Percentiles rank a stretch among this genome's conserved stretches.
Conservation (phyloP, 2,113 vertebrate genomes). For the Casuarius casuarius region DNA sequence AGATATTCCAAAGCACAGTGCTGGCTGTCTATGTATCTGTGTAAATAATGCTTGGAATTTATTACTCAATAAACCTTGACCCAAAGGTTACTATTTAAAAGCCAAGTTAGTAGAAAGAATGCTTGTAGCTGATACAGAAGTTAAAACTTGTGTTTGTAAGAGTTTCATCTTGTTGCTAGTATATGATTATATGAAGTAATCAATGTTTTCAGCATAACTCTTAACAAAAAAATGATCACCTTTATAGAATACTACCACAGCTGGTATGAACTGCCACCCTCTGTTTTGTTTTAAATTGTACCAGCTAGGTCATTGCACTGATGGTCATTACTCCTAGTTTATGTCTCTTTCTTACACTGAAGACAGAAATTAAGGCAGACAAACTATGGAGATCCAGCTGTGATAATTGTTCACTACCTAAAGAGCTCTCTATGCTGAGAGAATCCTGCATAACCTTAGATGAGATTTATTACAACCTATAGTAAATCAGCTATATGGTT, state of each 20-base stretch:
- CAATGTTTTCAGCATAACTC: background rate
- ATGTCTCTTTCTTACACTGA: background rate
- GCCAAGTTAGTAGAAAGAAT: background rate
- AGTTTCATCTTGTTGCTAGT: background rate
- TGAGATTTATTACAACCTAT: background rate
- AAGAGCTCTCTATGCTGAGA: background rate
- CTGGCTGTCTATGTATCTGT: background rate
- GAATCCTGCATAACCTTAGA: background rate
- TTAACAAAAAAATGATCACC: background rate
- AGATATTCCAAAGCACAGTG: background rate
- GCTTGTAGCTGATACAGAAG: background rate
- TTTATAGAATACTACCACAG: background rate
- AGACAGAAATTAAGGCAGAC: background rate
- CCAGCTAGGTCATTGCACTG: background rate
- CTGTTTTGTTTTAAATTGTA: background rate
- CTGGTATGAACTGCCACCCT: background rate
- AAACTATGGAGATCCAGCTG: background rate
- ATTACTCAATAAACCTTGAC: slow-evolving; percentile 42
- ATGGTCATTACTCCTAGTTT: background rate
- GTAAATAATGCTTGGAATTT: slow-evolving; percentile 41
- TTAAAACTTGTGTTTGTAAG: background rate
- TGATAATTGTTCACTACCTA: background rate
- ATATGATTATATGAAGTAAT: background rate
- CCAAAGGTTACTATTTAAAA: slow-evolving; percentile 21
- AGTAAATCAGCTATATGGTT: background rate